Conservation (phyloP, 2,797 vertebrate genomes). For the Rhinichthys osculus region DNA sequence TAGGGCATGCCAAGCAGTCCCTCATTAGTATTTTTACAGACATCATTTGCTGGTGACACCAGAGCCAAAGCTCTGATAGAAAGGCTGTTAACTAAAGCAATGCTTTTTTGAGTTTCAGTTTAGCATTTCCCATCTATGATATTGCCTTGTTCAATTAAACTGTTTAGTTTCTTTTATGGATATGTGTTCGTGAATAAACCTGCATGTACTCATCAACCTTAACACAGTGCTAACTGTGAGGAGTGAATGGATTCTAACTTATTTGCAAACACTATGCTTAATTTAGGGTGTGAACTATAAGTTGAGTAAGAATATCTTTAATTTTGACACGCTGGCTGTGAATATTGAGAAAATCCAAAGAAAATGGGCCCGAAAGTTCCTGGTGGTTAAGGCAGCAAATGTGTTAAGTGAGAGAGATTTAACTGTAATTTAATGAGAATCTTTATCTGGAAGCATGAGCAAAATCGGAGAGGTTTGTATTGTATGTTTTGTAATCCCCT, state of each 20-base stretch:
- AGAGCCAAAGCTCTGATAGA: conserved; percentile 60
- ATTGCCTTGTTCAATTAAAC: conserved; percentile 26
- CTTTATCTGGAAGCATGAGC: conserved; percentile 29
- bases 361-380: conserved; percentile 15
- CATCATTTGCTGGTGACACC: conserved; percentile 68
- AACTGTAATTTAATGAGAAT: conserved; percentile 18
- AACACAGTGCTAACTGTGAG: conserved; percentile 33
- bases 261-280: conserved; percentile 14
- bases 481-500: conserved; percentile 41
- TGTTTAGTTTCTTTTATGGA: conserved; percentile 11
- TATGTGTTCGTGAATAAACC: conserved; percentile 30
- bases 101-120: neutral
- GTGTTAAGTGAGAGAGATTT: conserved; percentile 19
- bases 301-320: conserved; percentile 30
- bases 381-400: conserved; percentile 15
- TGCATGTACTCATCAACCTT: conserved; percentile 29
- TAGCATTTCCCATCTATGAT: conserved; percentile 34
- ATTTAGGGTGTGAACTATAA: conserved; percentile 11
- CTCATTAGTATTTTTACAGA: conserved; percentile 69
- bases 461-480: conserved; percentile 35
- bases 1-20: conserved; percentile 53
- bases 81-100: conserved; percentile 39
- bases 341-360: conserved; percentile 60
- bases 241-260: conserved; percentile 18
- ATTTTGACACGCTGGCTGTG: conserved; percentile 54